Evolutionary conservation across 2,888 invertebrate genomes (phyloP).

Genomic region (Campaea margaritaria): DNA sequence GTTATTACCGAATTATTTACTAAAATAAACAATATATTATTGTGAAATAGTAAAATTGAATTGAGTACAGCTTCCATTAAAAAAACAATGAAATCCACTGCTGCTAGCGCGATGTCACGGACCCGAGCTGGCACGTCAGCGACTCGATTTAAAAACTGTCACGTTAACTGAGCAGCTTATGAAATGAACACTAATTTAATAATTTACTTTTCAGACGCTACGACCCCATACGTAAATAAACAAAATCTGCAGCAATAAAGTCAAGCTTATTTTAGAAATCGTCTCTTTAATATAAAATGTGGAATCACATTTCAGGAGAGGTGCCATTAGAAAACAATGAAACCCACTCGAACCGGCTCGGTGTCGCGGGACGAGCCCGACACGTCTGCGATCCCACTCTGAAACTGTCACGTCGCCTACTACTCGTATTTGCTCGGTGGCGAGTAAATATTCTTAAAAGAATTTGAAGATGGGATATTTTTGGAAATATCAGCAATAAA

Average conservation of each 20-base stretch:
- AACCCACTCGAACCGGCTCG: constrained; percentile 54
- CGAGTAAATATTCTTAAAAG: not conserved
- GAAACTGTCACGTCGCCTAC: constrained; percentile 19
- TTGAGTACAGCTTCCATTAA: too few species aligned
- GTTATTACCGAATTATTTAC: not conserved
- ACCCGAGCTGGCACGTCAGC: too few species aligned
- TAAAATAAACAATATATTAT: too few species aligned
- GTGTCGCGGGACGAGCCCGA: constrained; percentile 35
- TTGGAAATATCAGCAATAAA: too few species aligned
- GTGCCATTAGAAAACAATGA: constrained; percentile 60
- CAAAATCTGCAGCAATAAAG: constrained; percentile 1
- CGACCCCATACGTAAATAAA: not conserved
- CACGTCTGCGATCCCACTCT: constrained; percentile 21
- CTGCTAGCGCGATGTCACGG: too few species aligned
- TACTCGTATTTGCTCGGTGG: constrained; percentile 10
- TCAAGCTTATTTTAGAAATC: not conserved
- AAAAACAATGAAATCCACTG: too few species aligned
- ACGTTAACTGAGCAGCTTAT: too few species aligned
- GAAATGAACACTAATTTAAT: too few species aligned
- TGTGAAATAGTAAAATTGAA: too few species aligned
- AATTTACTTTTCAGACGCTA: too few species aligned
- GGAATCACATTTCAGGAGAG: constrained; percentile 34
- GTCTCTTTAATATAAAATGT: constrained; percentile 31
- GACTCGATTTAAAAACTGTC: too few species aligned
- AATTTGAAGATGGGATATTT: too few species aligned